Base-by-base conservation (phyloP, 2,888 invertebrate genomes). In the Erebia epiphron region DNA sequence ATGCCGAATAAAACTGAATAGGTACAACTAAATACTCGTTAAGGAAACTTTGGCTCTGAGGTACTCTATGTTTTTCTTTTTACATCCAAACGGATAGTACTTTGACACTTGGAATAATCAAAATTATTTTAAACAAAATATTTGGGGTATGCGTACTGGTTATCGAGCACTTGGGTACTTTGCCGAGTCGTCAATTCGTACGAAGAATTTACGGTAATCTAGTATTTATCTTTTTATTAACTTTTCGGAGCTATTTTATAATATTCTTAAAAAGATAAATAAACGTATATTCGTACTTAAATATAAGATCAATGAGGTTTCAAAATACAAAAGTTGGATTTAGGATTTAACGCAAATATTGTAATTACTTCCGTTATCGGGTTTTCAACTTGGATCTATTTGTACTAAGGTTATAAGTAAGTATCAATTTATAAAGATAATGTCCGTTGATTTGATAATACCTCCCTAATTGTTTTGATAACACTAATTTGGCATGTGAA, bases 1-100 rank as follows among this genome's bases (percentile, higher is more conserved):
- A 73, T 73, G 75, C 78, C 78, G 77, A 79, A 79, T 76, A 78
- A 77, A 76, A 76, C 79, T 77, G 76, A 79, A 78, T 77, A 62
- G 21, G 62, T 49, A 74, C 62, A 68, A 64, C 43, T 71, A 71
- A 71, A 35, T 35, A 62, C 68, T 68, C 69, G 73, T 69, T 69
- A 67, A 76, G 75, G 71, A 73, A 75, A 71, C 60, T 73, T 73
- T 73, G 58, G 54, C 62, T 57, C 50, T 49, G 21, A 49, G 49
- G 21, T 49, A 13, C 46, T 62, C 14, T 62, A 11, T 46, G 43
- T 18, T 18, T 61, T 18, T 43, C 18, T 61, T 49, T 62, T 62
- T 46, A 14, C 49, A 9, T 21, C 7, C 21, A 46, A 43, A 61
- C 1, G 8, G 43, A 43, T 16, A 10, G 2, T 60, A 41, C 21